Conservation (phyloP, 2,888 invertebrate genomes). For the Formica aserva region DNA sequence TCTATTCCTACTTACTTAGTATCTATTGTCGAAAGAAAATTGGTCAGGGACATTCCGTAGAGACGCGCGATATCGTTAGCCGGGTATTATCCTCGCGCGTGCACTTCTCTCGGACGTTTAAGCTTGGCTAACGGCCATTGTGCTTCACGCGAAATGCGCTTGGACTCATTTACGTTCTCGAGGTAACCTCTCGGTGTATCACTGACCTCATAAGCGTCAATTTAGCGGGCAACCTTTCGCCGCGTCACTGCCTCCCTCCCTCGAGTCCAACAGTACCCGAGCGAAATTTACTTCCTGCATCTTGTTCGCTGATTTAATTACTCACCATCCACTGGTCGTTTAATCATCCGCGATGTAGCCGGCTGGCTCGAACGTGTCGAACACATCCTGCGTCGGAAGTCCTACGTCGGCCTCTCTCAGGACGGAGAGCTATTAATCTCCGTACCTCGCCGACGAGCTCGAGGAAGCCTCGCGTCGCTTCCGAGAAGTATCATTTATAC, state of each 20-base stretch:
- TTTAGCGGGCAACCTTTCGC: conserved; percentile 6
- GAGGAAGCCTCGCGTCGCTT: conserved; percentile 68
- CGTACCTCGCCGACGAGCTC: conserved; percentile 57
- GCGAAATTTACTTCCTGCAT: conserved; percentile 45
- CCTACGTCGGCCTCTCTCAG: conserved; percentile 60
- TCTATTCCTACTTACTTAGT: conserved; percentile 24
- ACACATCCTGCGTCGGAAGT: conserved; percentile 72
- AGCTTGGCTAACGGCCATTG: conserved; percentile 70
- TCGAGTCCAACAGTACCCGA: not conserved
- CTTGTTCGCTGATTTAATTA: conserved; percentile 50
- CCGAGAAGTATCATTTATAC: conserved; percentile 73
- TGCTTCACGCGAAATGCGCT: conserved; percentile 66
- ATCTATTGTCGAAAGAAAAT: conserved; percentile 52
- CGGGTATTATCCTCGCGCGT: conserved; percentile 69
- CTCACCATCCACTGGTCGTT: conserved; percentile 64
- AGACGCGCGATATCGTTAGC: conserved; percentile 65
- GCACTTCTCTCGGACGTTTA: conserved; percentile 65
- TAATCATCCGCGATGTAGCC: conserved; percentile 67
- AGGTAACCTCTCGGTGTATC: conserved; percentile 52
- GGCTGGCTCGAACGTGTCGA: conserved; percentile 68
- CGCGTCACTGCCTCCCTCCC: not conserved
- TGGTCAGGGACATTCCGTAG: conserved; percentile 37
- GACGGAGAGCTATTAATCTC: conserved; percentile 77
- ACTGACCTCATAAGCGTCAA: conserved; percentile 61
- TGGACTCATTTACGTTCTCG: conserved; percentile 67